phyloP scores from a whole-genome alignment of 2,888 invertebrate species.

The Galerucella pusilla region DNA sequence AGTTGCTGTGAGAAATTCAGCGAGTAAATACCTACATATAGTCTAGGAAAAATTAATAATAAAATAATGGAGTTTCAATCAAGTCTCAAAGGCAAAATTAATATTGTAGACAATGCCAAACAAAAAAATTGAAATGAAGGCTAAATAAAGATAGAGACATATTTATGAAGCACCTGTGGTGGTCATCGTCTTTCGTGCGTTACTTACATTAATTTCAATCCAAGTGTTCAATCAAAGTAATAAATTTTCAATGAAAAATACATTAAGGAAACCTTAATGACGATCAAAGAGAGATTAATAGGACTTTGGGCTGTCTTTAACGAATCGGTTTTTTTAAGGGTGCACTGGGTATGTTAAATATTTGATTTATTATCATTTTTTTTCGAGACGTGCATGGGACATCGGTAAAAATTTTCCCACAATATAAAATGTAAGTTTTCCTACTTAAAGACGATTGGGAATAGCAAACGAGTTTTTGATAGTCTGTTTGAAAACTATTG shows the following conservation, averaged over 20 bases:
- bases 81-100: neutral
- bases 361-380: constrained; percentile 34
- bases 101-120: constrained; percentile 21
- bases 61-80: too few species aligned
- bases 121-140: constrained; percentile 11
- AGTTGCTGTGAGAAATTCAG: too few species aligned
- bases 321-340: constrained; percentile 24
- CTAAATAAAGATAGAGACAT: constrained; percentile 21
- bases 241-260: constrained; percentile 40
- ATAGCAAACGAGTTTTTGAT: too few species aligned
- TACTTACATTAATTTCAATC: constrained; percentile 33
- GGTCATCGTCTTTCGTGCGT: constrained; percentile 31
- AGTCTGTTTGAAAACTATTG: too few species aligned
- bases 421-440: neutral
- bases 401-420: constrained; percentile 9
- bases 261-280: constrained; percentile 41
- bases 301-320: constrained; percentile 25
- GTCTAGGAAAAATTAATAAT: too few species aligned
- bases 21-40: too few species aligned
- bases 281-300: constrained; percentile 40
- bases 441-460: too few species aligned
- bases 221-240: constrained; percentile 36
- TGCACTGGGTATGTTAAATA: constrained; percentile 35
- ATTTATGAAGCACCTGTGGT: constrained; percentile 24
- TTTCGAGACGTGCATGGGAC: neutral